Evolutionary conservation across 2,113 vertebrate species (phyloP).

Genomic region (Salminus brasiliensis): DNA sequence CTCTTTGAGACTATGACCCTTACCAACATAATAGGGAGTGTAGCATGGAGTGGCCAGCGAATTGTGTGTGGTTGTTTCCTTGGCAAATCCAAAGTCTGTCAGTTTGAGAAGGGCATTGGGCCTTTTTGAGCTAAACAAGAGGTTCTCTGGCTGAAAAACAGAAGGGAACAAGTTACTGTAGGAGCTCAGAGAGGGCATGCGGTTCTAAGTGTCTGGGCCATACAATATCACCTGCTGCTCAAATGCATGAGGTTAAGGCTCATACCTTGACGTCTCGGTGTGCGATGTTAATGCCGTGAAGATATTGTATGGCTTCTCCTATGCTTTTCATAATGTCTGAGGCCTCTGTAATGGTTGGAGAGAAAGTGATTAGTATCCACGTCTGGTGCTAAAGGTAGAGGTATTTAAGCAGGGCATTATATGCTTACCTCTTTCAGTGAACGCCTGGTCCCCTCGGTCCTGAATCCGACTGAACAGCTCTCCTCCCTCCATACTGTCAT

Average conservation of each 20-base stretch:
- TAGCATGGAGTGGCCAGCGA: conserved; percentile 96
- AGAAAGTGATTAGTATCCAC: neutral
- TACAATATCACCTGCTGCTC: neutral
- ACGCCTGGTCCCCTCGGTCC: conserved; percentile 96
- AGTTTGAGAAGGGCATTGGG: conserved; percentile 90
- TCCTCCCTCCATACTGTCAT: conserved; percentile 95
- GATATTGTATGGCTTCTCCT: conserved; percentile 91
- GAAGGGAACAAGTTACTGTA: too few species aligned
- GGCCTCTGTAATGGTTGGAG: conserved; percentile 78
- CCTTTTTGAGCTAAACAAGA: conserved; percentile 91
- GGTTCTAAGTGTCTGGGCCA: neutral
- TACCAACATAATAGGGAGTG: conserved; percentile 97
- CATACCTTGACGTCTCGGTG: conserved; percentile 96
- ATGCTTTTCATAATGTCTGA: conserved; percentile 98
- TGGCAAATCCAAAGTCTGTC: conserved; percentile 98
- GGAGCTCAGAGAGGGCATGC: neutral
- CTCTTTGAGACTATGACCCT: conserved; percentile 57
- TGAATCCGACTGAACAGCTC: conserved; percentile 97
- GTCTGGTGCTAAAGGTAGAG: neutral
- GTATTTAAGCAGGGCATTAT: neutral
- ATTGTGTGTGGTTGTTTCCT: conserved; percentile 96
- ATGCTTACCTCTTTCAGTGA: conserved; percentile 90
- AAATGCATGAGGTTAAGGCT: neutral
- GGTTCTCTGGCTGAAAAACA: conserved; percentile 88
- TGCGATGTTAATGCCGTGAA: conserved; percentile 95